Base-by-base conservation (phyloP, 2,797 vertebrate species). In the Scleropages formosus region DNA sequence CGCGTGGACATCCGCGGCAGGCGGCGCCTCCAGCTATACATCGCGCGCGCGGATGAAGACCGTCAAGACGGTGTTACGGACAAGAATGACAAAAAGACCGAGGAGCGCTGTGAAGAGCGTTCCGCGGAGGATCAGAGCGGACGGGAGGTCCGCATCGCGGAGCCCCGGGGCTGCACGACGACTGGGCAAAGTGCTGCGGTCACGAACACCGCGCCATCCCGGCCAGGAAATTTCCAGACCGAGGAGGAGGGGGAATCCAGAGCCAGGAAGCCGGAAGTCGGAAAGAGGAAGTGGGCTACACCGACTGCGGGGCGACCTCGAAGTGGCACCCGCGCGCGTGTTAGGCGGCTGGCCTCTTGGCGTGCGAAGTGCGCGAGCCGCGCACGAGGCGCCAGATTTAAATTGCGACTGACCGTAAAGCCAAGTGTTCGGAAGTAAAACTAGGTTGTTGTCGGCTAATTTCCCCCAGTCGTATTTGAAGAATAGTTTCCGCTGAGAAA, bases 1-100 rank as follows among this genome's bases (percentile, higher is more conserved):
- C 95, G 95, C 89, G 95, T 96, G 83, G 96, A 96, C 81, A 96
- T 85, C 87, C 96, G 93, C 90, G 95, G 89, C 86, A 93, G 90
- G 88, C 92, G 31, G 31, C 31, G 91, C 90, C 90, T 91, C 84
- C 93, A 88, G 84, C 89, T 89, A 85, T 93, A 88, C 95, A 95
- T 97, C 89, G 31, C 6, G 31, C 2, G 39, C 6, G 31, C 31
- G 31, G 31, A 2, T 39, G 39, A 39, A n/a, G n/a, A n/a, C n/a
- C 31, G 31, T 2, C 31, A 2, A 6, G 39, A 39, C 31, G 31
- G 6, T 39, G n/a, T n/a, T n/a, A n/a, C n/a, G n/a, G 2, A 39
- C 31, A 39, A 39, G 31, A n/a, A n/a, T 39, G 39, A 39, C 39
- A 39, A 39, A 39, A 39, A 39, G 31, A 39, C 39, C 31, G 31